These are phyloP conservation scores for Sinocyclocheilus maitianheensis DNA, from an alignment of 2,113 vertebrate genomes.

Conservation along the genomic window DNA sequence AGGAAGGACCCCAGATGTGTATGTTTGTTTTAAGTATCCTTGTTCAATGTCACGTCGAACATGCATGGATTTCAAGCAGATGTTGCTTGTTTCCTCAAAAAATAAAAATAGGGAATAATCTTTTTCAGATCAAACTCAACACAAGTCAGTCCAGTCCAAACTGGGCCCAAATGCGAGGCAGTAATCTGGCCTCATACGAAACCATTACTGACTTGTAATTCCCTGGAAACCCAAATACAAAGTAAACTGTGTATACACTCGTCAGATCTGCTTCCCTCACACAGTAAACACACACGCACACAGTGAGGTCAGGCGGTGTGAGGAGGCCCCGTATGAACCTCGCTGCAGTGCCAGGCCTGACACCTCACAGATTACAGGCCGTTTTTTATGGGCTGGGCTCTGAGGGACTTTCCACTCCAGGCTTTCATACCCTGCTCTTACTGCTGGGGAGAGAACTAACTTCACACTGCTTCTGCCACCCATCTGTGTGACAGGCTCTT, in stretches of 20 bases:
- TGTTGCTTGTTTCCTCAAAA: neutral
- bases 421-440: conserved; percentile 18
- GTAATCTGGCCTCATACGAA: conserved; percentile 46
- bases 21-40: neutral
- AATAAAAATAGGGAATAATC: neutral
- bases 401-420: conserved; percentile 50
- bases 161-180: neutral
- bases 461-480: conserved; percentile 10
- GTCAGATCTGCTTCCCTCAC: neutral
- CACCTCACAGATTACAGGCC: conserved; percentile 55
- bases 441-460: conserved; percentile 3
- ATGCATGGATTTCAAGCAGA: conserved; percentile 7
- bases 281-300: conserved; percentile 31
- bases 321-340: conserved; percentile 55
- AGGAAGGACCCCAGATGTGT: conserved; percentile 1
- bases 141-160: conserved; percentile 2
- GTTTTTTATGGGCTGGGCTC: conserved; percentile 34
- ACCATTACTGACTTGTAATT: conserved; percentile 43
- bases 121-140: conserved; percentile 13
- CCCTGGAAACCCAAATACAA: conserved; percentile 45
- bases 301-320: conserved; percentile 49
- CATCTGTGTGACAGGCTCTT: neutral
- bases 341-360: conserved; percentile 50
- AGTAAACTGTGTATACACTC: conserved; percentile 40
- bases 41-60: neutral